phyloP scores from a whole-genome alignment of 92 coral and sea anemone species.

The Isaurus tuberculatus region DNA sequence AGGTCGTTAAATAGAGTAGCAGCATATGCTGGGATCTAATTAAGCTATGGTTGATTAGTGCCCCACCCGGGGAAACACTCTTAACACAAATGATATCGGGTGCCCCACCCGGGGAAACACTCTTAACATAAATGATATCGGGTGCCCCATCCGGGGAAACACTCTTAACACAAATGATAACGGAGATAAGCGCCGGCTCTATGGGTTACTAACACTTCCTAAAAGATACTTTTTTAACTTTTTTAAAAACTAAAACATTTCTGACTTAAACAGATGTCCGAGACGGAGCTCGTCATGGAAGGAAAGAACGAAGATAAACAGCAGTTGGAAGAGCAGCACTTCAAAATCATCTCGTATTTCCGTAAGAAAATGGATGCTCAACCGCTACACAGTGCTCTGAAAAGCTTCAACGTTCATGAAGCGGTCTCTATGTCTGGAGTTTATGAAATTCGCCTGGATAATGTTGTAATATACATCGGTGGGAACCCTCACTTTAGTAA shows the following conservation, averaged over 20 bases:
- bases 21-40: no score
- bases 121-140: no score
- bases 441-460: slow-evolving; percentile 82
- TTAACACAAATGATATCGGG: no score
- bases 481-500: slow-evolving; percentile 98
- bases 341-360: slow-evolving; percentile 66
- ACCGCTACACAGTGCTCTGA: slow-evolving; percentile 84
- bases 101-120: no score
- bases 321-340: slow-evolving; percentile 65
- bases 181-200: no score
- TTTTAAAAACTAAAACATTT: background rate
- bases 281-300: background rate
- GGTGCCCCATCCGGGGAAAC: no score
- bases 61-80: no score
- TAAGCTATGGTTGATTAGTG: no score
- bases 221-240: background rate
- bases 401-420: slow-evolving; percentile 92
- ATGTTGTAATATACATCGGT: slow-evolving; percentile 89
- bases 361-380: slow-evolving; percentile 79
- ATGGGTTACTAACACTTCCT: no score
- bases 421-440: slow-evolving; percentile 94
- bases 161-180: no score
- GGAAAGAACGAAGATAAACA: slow-evolving; percentile 45
- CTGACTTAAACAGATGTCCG: slow-evolving; percentile 20
- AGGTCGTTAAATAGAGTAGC: no score